These are phyloP conservation scores for Sarcophaga caerulescens DNA, from an alignment of 2,888 invertebrate species.

Conservation along the genomic window DNA sequence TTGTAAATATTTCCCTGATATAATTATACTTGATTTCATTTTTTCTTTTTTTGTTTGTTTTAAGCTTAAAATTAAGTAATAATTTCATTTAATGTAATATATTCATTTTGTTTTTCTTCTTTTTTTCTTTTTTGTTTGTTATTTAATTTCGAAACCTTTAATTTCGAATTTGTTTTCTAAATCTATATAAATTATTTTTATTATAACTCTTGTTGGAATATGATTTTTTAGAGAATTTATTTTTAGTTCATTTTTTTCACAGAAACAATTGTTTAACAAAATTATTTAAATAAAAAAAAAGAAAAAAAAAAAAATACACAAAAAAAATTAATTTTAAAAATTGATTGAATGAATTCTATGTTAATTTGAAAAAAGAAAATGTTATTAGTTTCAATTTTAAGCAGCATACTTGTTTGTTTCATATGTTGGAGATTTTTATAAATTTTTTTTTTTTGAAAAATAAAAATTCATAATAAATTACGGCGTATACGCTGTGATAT, in stretches of 20 bases:
- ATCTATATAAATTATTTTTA: neutral
- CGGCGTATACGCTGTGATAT: conserved; percentile 75
- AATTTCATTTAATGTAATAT: conserved; percentile 60
- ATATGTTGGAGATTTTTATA: neutral
- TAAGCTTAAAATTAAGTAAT: conserved; percentile 58
- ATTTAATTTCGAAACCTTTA: conserved; percentile 59
- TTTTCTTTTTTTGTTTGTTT: conserved; percentile 52
- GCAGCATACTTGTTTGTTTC: neutral
- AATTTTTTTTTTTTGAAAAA: conserved; percentile 2
- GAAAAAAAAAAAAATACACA: conserved; percentile 55
- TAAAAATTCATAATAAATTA: conserved; percentile 14
- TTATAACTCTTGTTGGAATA: conserved; percentile 72
- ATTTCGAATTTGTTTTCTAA: conserved; percentile 48
- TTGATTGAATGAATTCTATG: conserved; percentile 33
- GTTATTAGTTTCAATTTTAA: neutral
- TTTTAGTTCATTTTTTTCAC: conserved; percentile 50
- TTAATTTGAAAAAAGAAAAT: conserved; percentile 33
- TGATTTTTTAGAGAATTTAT: conserved; percentile 78
- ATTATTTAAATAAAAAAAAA: conserved; percentile 66
- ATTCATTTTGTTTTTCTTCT: neutral
- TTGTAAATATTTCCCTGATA: conserved; percentile 65
- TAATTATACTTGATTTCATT: conserved; percentile 64
- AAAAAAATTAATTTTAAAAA: conserved; percentile 19
- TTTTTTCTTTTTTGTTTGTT: neutral
- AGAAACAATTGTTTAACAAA: conserved; percentile 51